Evolutionary conservation across 2,888 invertebrate genomes (phyloP).

Genomic region (Eumerus sabulonum): DNA sequence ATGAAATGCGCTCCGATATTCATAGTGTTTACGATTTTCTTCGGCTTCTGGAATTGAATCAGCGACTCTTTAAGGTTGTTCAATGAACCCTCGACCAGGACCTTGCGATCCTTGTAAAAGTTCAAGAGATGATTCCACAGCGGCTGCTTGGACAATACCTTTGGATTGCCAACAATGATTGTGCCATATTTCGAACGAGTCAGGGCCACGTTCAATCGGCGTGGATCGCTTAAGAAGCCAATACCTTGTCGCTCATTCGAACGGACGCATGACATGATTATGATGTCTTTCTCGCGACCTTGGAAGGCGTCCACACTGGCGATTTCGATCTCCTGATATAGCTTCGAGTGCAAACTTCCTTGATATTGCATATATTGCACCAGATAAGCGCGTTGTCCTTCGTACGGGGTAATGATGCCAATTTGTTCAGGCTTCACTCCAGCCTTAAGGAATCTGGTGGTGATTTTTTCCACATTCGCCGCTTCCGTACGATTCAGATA

Average conservation of each 20-base stretch:
- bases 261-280: slow-evolving; percentile 99
- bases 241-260: slow-evolving; percentile 99
- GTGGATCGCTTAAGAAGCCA: slow-evolving; percentile 98
- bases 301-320: slow-evolving; percentile 99
- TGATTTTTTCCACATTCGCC: slow-evolving; percentile 98
- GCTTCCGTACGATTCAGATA: slow-evolving; percentile 99
- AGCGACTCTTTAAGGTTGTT: slow-evolving; percentile 97
- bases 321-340: slow-evolving; percentile 99
- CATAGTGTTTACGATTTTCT: slow-evolving; percentile 94
- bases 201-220: slow-evolving; percentile 97
- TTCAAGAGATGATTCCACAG: slow-evolving; percentile 98
- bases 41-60: slow-evolving; percentile 98
- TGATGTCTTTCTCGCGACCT: slow-evolving; percentile 99
- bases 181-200: slow-evolving; percentile 98
- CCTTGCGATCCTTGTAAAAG: slow-evolving; percentile 97
- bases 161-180: slow-evolving; percentile 99
- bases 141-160: slow-evolving; percentile 98
- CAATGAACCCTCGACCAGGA: slow-evolving; percentile 96
- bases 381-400: slow-evolving; percentile 97
- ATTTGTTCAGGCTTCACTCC: slow-evolving; percentile 99
- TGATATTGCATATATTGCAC: slow-evolving; percentile 99
- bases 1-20: slow-evolving; percentile 99
- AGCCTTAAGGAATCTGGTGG: slow-evolving; percentile 94
- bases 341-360: slow-evolving; percentile 96
- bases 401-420: slow-evolving; percentile 99